Evolutionary conservation across 2,888 invertebrate species (phyloP), one percentile per base, ranked within the genome.

Genomic region (Dasysyrphus tricinctus): DNA sequence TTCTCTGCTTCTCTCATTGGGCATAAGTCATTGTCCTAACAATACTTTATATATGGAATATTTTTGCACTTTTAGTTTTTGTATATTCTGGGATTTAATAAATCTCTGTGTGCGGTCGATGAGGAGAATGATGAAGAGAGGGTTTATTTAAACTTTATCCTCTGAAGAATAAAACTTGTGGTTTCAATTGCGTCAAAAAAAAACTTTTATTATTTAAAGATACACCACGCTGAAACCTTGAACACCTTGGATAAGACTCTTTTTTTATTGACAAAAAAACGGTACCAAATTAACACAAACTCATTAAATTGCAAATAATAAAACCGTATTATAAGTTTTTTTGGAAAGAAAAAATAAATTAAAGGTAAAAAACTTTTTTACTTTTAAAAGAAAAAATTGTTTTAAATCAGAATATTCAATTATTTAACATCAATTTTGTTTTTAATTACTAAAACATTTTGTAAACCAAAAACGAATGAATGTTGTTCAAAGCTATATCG

Each of bases 21-120:
- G 57, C 75, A 72, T 69, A 84, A 84, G 84, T 85, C 84, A 85
- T 80, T 85, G 84, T 85, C 84, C 84, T 85, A 67, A 11, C 49
- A 51, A 24, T 61, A 42, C 80, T 77, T 65, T 65, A 47, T 63
- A 47, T 63, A 47, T 85, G 80, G 73, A 72, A 84, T 80, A 84
- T 80, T 78, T 79, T 65, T 75, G 72, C 72, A 84, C 59, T 73
- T 80, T 84, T 76, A 76, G 76, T 51, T 37, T 47, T 19, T 37
- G n/a, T 57, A 37, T 57, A 37, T 51, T 69, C 70, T 69, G 75
- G 54, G 11, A 29, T 54, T 54, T 56, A 56, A 76, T 32, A 69
- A 75, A 54, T 75, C 54, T 61, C 39, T 49, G 34, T 54, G 69
- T 59, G 54, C 19, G 57, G 32, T 32, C 14, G 51, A 37, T 54